phyloP scores from a whole-genome alignment of 2,888 invertebrate species.

The Matsumyia berberina region DNA sequence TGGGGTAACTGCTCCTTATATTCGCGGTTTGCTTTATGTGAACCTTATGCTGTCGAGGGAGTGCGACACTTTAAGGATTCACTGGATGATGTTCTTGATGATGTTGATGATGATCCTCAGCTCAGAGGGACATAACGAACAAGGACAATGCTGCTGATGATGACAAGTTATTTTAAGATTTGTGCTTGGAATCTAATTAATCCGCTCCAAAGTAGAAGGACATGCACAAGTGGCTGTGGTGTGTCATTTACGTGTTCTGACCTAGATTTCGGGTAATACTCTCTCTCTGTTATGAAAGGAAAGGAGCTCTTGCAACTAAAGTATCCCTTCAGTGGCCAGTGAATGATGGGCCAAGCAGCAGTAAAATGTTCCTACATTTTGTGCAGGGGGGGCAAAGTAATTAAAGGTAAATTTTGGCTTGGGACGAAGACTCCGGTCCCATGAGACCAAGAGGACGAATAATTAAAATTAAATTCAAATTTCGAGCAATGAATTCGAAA shows the following conservation, averaged over 20 bases:
- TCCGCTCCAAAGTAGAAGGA: constrained; percentile 12
- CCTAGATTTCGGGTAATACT: constrained; percentile 58
- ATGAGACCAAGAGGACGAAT: neutral
- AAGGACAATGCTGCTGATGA: constrained; percentile 27
- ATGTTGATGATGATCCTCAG: constrained; percentile 9
- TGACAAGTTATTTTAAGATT: constrained; percentile 41
- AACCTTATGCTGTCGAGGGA: neutral
- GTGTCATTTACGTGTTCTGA: constrained; percentile 42
- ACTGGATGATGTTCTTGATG: constrained; percentile 14
- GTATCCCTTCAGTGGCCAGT: constrained; percentile 50
- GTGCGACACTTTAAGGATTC: constrained; percentile 14
- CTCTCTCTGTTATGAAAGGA: constrained; percentile 9
- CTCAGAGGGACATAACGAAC: neutral
- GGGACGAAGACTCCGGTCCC: neutral
- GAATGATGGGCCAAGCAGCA: neutral
- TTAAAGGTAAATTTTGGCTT: constrained; percentile 20
- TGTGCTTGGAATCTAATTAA: constrained; percentile 57
- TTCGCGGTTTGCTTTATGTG: neutral
- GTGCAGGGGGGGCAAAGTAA: constrained; percentile 28
- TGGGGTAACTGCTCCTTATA: neutral
- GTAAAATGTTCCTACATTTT: constrained; percentile 13
- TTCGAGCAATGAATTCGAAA: constrained; percentile 22
- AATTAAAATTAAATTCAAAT: constrained; percentile 34
- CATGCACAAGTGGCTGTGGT: constrained; percentile 23
- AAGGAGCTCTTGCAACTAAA: constrained; percentile 4